Evolutionary conservation across 1,140 invertebrate species (phyloP).

Genomic region (Gryllus bimaculatus): DNA sequence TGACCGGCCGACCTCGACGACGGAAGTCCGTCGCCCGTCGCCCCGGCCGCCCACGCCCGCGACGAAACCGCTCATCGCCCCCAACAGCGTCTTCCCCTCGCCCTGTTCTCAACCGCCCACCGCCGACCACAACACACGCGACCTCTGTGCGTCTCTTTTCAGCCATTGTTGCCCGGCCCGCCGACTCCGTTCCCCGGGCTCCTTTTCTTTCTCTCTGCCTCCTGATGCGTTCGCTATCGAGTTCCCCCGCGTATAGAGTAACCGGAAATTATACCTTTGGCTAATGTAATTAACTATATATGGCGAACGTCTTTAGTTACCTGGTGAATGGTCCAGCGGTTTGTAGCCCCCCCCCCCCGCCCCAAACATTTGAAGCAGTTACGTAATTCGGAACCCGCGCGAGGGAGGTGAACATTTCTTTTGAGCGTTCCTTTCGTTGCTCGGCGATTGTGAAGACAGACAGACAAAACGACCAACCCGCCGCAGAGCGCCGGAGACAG

Average conservation of each 20-base stretch:
- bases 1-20: no score
- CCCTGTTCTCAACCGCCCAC: background rate
- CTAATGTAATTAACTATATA: slow-evolving; percentile 2
- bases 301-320: background rate
- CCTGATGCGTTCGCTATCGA: background rate
- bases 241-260: background rate
- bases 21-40: no score
- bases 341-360: background rate
- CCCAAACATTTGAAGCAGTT: background rate
- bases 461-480: no score
- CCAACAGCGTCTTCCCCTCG: no score
- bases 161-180: no score
- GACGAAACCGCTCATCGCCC: no score
- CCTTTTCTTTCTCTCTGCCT: background rate
- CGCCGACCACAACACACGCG: background rate
- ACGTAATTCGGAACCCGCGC: background rate
- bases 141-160: background rate
- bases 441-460: no score
- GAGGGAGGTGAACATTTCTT: background rate
- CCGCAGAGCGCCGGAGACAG: background rate
- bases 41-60: no score
- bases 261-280: slow-evolving; percentile 4
- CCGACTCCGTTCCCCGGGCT: background rate
- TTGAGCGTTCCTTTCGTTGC: background rate
- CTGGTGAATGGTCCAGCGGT: background rate